Base-by-base conservation (phyloP, 2,113 vertebrate genomes). In the Ellobius talpinus region DNA sequence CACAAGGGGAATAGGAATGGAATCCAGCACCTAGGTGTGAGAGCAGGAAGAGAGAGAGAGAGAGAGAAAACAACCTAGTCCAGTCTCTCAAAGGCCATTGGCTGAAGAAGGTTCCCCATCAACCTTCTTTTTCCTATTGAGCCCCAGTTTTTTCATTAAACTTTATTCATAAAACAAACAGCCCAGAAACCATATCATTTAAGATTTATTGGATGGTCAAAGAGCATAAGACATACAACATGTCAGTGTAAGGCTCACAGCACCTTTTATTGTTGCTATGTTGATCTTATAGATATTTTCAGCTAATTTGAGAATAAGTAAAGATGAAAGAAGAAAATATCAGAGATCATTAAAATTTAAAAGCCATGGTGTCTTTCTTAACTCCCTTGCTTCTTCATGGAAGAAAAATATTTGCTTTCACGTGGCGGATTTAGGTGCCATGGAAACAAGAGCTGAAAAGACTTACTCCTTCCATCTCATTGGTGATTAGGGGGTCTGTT, bases 381-480 rank as follows among this genome's bases (percentile, higher is more conserved):
- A 88, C n/a, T 90, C 19, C 36, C 36, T 79, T 89, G 85, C n/a
- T 95, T 93, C 63, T 95, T 96, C 12, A 12, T 24, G 65, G 77
- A 93, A 50, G 26, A 70, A 77, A 89, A 90, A 93, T 86, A 68
- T 86, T 96, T 96, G 90, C 90, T 97, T 97, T 97, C 87, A 45
- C 31, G 76, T 58, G 77, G 77, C 66, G 23, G 74, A 79, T 95
- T 74, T 82, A 66, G 90, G 47, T 77, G 77, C 90, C 97, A 97
- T 97, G 94, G 96, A 96, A 97, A 98, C 92, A 74, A 72, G 79
- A 50, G n/a, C 47, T 76, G 92, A 93, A 97, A 95, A 95, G 86
- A 58, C 70, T 90, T 95, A n/a, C 1, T 74, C 19, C 19, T 74
- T 74, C n/a, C 0, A 24, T 74, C n/a, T 42, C 72, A 74, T 42